Evolutionary conservation across 1,140 invertebrate species (phyloP).

Genomic region (Dolichoris vasculosae): DNA sequence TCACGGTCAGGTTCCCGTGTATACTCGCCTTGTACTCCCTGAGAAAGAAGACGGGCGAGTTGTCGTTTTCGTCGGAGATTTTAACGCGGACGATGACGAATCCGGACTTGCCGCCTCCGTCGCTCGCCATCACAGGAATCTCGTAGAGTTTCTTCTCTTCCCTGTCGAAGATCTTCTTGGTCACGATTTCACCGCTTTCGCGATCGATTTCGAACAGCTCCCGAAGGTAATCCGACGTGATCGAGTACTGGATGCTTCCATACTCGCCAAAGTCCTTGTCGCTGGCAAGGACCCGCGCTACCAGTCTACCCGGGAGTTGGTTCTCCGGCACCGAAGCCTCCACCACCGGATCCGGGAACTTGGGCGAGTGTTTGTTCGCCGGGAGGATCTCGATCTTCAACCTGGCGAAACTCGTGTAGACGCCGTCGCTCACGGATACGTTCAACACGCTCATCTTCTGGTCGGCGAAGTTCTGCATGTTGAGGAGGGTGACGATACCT

Average conservation of each 20-base stretch:
- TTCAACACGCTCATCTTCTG: constrained; percentile 82
- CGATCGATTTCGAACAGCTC: constrained; percentile 88
- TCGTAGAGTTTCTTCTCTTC: constrained; percentile 85
- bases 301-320: constrained; percentile 82
- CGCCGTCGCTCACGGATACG: constrained; percentile 93
- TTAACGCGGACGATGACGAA: constrained; percentile 86
- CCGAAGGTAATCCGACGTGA: constrained; percentile 84
- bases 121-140: constrained; percentile 88
- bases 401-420: constrained; percentile 89
- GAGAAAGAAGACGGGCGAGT: constrained; percentile 86
- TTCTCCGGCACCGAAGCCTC: constrained; percentile 88
- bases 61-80: constrained; percentile 91
- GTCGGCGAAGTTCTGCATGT: constrained; percentile 80
- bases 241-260: constrained; percentile 85
- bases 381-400: constrained; percentile 87
- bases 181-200: constrained; percentile 85
- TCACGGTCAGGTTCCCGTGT: constrained; percentile 78
- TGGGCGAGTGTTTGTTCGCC: constrained; percentile 86
- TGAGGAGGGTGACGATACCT: constrained; percentile 80
- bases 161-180: constrained; percentile 85
- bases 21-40: constrained; percentile 87
- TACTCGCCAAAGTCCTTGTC: constrained; percentile 90
- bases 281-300: constrained; percentile 83
- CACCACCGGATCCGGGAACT: constrained; percentile 84
- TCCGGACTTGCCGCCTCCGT: constrained; percentile 87